A percentile compares a stretch with the other conserved stretches of the same genome.
These are phyloP conservation scores for Etheostoma cragini DNA, from an alignment of 2,113 vertebrate genomes.

Conservation along the genomic window DNA sequence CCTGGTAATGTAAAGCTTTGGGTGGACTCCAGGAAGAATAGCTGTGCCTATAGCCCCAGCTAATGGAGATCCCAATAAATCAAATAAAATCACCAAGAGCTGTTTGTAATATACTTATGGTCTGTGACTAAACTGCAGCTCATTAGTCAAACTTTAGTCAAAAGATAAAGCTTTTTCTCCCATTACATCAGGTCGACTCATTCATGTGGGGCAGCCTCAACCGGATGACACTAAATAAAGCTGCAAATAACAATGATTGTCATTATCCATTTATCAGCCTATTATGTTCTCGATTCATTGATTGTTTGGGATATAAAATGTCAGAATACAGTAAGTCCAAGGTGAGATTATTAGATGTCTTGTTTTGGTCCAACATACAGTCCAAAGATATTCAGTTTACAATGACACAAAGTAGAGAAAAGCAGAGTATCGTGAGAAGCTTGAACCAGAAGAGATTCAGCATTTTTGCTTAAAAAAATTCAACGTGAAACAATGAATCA, in stretches of 20 bases:
- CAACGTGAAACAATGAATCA: neutral
- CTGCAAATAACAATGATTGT: neutral
- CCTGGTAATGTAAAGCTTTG: no score
- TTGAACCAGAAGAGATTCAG: neutral
- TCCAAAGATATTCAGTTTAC: neutral
- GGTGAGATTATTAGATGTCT: neutral
- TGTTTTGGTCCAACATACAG: neutral
- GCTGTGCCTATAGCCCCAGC: no score
- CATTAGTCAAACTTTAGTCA: neutral
- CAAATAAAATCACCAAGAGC: neutral
- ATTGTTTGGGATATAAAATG: neutral
- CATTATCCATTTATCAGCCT: neutral
- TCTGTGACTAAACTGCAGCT: neutral
- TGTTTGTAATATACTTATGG: neutral
- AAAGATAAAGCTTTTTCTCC: neutral
- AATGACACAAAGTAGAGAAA: neutral
- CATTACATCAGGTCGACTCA: neutral
- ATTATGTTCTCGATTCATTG: neutral
- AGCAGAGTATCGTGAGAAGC: neutral
- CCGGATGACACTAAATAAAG: neutral
- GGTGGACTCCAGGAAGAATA: no score
- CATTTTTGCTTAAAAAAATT: neutral
- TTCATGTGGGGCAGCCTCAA: neutral
- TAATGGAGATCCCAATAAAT: no score
- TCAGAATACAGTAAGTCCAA: neutral